phyloP scores from a whole-genome alignment of 2,797 vertebrate genomes.

The Thalassophryne amazonica region DNA sequence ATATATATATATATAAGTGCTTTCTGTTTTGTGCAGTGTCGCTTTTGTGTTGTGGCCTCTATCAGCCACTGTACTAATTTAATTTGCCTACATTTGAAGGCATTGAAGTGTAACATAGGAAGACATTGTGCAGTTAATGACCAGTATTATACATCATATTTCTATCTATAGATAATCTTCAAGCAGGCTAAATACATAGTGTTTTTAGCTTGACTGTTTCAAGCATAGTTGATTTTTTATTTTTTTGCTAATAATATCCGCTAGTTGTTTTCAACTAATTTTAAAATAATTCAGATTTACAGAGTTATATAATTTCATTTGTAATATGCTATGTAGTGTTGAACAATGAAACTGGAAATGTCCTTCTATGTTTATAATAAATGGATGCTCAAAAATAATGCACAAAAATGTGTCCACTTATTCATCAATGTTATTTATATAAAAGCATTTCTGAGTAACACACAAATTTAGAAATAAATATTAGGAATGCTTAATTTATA shows the following conservation, averaged over 20 bases:
- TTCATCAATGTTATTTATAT: conserved; percentile 36
- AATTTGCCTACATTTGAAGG: conserved; percentile 59
- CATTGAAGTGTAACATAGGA: conserved; percentile 39
- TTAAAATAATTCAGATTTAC: neutral
- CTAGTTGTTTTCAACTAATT: too few relatives aligned
- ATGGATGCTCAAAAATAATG: conserved; percentile 4
- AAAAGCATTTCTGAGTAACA: conserved; percentile 51
- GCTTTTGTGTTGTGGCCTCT: too few relatives aligned
- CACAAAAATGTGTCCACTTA: conserved; percentile 30
- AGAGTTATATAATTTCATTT: conserved; percentile 7
- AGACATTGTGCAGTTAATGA: conserved; percentile 3
- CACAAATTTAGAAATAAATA: conserved; percentile 23
- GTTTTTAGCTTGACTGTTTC: conserved; percentile 15
- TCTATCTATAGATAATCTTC: conserved; percentile 20
- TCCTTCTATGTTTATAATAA: conserved; percentile 7
- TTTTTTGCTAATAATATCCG: too few relatives aligned
- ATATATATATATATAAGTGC: too few relatives aligned
- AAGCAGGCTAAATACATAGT: conserved; percentile 25
- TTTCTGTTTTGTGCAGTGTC: too few relatives aligned
- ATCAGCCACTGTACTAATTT: too few relatives aligned
- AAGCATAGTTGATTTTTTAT: too few relatives aligned
- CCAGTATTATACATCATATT: conserved; percentile 14
- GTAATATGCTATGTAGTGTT: conserved; percentile 6
- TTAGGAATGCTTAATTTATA: too few relatives aligned
- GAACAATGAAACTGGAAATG: conserved; percentile 5